These are phyloP conservation scores for Grallaria varia DNA, from an alignment of 2,113 vertebrate species.

Conservation along the genomic window DNA sequence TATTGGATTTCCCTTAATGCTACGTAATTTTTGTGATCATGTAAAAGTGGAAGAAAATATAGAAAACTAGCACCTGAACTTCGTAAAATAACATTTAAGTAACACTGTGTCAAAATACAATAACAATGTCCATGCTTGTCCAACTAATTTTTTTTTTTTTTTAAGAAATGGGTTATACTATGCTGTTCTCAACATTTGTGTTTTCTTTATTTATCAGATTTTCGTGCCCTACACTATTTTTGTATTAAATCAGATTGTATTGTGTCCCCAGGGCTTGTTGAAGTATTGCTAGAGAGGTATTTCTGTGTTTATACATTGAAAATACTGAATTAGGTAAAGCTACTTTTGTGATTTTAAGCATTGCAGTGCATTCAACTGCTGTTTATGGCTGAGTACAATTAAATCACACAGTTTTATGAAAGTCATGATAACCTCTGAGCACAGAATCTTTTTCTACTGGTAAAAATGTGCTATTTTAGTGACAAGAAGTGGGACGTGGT, in stretches of 20 bases:
- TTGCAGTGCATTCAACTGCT: background rate
- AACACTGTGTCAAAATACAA: background rate
- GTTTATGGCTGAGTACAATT: background rate
- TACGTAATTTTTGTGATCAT: conserved; percentile 32
- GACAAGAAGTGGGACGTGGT: background rate
- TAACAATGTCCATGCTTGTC: background rate
- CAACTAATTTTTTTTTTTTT: background rate
- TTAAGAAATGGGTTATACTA: background rate
- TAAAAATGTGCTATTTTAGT: background rate
- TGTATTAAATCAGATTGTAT: background rate
- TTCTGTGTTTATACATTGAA: background rate
- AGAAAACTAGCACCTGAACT: conserved; percentile 7
- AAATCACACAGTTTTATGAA: background rate
- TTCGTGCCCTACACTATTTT: background rate
- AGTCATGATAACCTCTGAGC: background rate
- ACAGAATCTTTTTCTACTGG: background rate
- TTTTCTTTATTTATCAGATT: background rate
- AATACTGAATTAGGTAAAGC: background rate
- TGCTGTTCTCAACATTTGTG: background rate
- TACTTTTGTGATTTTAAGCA: background rate
- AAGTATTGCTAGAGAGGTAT: background rate
- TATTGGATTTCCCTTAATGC: conserved; percentile 48
- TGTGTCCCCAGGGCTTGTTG: background rate
- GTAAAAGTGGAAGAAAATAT: background rate
- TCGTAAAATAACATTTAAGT: conserved; percentile 11